phyloP scores from a whole-genome alignment of 2,888 invertebrate species.

The Cephus spinipes region DNA sequence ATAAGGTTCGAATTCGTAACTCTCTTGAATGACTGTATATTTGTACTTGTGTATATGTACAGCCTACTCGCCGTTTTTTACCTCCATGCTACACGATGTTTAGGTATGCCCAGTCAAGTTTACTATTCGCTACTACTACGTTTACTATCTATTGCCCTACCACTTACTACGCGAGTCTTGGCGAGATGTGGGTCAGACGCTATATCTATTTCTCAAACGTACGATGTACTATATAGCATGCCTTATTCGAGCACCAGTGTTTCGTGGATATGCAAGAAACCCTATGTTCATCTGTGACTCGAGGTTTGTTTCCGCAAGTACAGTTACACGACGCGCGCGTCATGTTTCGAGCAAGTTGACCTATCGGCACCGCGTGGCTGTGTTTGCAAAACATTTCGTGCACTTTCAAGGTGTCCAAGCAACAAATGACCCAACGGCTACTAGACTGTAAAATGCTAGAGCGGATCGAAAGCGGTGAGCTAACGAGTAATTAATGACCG shows the following conservation, averaged over 20 bases:
- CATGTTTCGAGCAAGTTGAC: neutral
- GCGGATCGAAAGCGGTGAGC: neutral
- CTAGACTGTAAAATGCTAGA: neutral
- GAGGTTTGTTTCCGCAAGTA: neutral
- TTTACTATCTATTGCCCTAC: neutral
- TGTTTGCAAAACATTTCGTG: neutral
- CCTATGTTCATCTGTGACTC: neutral
- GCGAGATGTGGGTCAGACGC: neutral
- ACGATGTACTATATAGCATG: neutral
- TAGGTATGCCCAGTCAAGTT: neutral
- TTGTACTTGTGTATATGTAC: neutral
- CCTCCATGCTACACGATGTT: neutral
- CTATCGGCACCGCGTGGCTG: neutral
- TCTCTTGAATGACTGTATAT: too few relatives aligned
- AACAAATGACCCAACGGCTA: neutral
- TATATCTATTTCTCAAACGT: neutral
- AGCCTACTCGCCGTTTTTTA: neutral
- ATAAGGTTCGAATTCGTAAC: neutral
- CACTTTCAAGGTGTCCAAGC: neutral
- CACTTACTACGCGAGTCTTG: neutral
- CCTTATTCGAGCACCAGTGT: neutral
- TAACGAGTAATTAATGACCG: neutral
- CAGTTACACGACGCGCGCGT: neutral
- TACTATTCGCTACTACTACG: neutral
- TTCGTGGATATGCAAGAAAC: neutral